Conservation (phyloP, 2,113 vertebrate genomes). For the Monarcha castaneiventris region DNA sequence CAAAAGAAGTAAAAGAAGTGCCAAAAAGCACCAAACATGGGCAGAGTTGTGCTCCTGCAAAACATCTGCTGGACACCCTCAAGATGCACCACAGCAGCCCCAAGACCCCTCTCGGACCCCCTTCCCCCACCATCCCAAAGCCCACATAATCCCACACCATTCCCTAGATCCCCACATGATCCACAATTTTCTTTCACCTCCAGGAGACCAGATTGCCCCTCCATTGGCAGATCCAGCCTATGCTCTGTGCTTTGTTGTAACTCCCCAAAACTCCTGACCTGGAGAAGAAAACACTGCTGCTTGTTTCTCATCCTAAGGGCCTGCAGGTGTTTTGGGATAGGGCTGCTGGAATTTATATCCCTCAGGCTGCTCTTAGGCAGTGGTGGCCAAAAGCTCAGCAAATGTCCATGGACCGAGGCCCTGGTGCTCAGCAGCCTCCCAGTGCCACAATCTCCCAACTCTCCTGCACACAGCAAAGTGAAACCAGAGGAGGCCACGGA, state of each 20-base stretch:
- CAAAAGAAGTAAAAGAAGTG: neutral
- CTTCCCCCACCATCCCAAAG: neutral
- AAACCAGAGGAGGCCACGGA: neutral
- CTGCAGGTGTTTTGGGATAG: neutral
- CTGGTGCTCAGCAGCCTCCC: neutral
- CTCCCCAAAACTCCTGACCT: neutral
- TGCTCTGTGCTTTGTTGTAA: neutral
- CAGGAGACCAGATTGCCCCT: neutral
- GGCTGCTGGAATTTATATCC: neutral
- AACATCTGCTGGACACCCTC: neutral
- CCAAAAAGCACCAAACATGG: neutral
- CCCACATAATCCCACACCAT: neutral
- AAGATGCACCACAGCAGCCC: neutral
- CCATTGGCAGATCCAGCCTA: neutral
- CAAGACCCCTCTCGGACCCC: neutral
- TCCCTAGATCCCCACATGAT: neutral
- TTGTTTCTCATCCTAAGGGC: neutral
- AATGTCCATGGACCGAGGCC: accelerated
- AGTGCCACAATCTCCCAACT: neutral
- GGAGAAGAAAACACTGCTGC: neutral
- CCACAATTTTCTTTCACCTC: neutral
- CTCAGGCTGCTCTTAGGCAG: neutral
- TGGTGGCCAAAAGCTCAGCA: neutral
- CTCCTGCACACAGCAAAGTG: accelerated
- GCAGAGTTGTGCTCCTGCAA: neutral